phyloP scores from a whole-genome alignment of 1,140 invertebrate species.

The Brachionus paranguensis region DNA sequence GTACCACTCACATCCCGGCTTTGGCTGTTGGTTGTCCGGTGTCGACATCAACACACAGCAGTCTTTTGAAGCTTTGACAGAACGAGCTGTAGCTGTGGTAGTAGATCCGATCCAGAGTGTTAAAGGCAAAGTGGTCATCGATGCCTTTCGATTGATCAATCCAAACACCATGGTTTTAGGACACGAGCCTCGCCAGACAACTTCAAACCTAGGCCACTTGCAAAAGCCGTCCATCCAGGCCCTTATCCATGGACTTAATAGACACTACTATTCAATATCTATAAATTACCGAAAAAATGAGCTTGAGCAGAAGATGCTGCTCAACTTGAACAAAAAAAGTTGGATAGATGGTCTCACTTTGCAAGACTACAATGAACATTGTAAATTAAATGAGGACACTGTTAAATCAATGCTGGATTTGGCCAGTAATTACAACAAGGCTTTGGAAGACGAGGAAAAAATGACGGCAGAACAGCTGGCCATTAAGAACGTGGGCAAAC shows the following conservation, averaged over 20 bases:
- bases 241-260: constrained; percentile 93
- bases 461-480: constrained; percentile 99
- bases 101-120: constrained; percentile 99
- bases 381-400: constrained; percentile 74
- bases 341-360: constrained; percentile 97
- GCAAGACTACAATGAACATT: constrained; percentile 88
- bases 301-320: constrained; percentile 94
- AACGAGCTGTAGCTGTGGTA: constrained; percentile 95
- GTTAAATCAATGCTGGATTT: constrained; percentile 93
- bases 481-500: constrained; percentile 99
- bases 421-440: constrained; percentile 97
- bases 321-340: constrained; percentile 97
- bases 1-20: constrained; percentile 99
- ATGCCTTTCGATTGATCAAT: constrained; percentile 75
- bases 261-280: constrained; percentile 98
- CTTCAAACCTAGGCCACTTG: constrained; percentile 94
- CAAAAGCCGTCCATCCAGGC: constrained; percentile 99
- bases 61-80: constrained; percentile 94
- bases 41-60: constrained; percentile 99
- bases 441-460: constrained; percentile 96
- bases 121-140: constrained; percentile 70
- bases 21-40: constrained; percentile 98
- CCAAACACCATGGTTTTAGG: constrained; percentile 98
- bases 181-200: constrained; percentile 96
- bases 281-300: constrained; percentile 99